Percentiles rank a stretch among this genome's conserved stretches.
These are phyloP conservation scores for Caprella mutica DNA, from an alignment of 2,888 invertebrate species.

Conservation along the genomic window DNA sequence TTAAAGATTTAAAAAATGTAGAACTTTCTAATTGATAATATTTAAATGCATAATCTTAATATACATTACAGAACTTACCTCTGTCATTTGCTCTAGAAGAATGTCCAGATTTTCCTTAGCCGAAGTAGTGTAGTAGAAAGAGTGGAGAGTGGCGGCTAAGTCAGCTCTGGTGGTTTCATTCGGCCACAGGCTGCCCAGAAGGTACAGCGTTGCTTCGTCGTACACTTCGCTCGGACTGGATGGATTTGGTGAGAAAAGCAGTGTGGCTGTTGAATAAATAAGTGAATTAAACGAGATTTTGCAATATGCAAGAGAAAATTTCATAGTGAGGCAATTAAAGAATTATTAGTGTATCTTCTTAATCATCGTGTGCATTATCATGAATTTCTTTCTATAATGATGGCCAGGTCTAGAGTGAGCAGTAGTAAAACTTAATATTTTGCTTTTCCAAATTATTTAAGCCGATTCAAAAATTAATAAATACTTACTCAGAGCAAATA, in stretches of 20 bases:
- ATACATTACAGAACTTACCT: slow-evolving; percentile 10
- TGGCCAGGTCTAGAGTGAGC: too few species aligned
- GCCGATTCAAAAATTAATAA: too few species aligned
- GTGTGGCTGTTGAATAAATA: slow-evolving; percentile 10
- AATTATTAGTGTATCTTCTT: background rate
- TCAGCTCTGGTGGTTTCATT: slow-evolving; percentile 11
- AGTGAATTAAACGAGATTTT: background rate
- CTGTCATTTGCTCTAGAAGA: slow-evolving; percentile 24
- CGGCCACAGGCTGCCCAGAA: slow-evolving; percentile 24
- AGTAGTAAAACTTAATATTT: too few species aligned
- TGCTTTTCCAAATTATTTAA: too few species aligned
- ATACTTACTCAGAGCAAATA: slow-evolving; percentile 23
- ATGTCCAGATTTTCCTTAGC: slow-evolving; percentile 18
- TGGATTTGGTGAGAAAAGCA: slow-evolving; percentile 17
- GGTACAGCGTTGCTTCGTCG: slow-evolving; percentile 18
- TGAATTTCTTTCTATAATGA: too few species aligned
- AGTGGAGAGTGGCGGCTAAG: slow-evolving; percentile 2
- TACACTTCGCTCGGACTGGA: slow-evolving; percentile 16
- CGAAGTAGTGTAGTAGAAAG: slow-evolving; percentile 23
- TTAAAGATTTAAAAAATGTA: background rate
- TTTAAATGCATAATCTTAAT: background rate
- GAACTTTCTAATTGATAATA: background rate
- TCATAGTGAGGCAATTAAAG: background rate
- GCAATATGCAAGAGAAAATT: background rate
- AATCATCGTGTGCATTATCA: too few species aligned